Evolutionary conservation across 2,888 invertebrate species (phyloP), one percentile per base, ranked within the genome.

Genomic region (Amblyjoppa fuscipennis): DNA sequence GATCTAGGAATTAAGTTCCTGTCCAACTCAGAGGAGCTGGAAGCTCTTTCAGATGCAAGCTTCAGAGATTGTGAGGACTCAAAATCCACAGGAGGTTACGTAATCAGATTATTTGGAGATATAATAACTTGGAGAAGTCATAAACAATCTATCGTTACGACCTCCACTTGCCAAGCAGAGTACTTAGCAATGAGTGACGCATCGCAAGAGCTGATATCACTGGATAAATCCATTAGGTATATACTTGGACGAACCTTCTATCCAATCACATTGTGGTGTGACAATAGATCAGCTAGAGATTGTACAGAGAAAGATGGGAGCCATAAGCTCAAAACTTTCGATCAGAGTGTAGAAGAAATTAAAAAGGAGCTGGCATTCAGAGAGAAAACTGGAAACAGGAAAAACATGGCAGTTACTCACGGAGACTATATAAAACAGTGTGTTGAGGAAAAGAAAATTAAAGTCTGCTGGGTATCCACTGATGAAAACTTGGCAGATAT

Each of bases 181-280:
- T 90, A 89, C 34, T 70, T 87, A 25, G 88, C 88, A 6, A 88
- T 88, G 84, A 88, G 88, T 56, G 86, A 88, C 2, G 78, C 84
- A 1, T 88, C 88, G 51, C 76, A 88, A 69, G 85, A 88, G 45
- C 5, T 89, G 20, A 85, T 88, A 45, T 86, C 88, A 7, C 53
- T 88, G 53, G 84, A 87, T 45, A 85, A 89, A 71, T 71, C 83
- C 3, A 77, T 86, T 20, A 83, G 68, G 77, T 51, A 80, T 68
- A 81, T 88, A n/a, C 59, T 86, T 34, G 84, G 83, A 28, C 38
- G 56, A 59, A 87, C 86, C 9, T 16, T 86, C 20, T 81, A 69
- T 41, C 81, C 83, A 13, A 75, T 85, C 2, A 83, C 51, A 7
- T n/a, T 84, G 41, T 79, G 70, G 64, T 84, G 83, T 41, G 84